Base-by-base conservation (phyloP, 1,140 invertebrate species). In the Oscheius sp. region DNA sequence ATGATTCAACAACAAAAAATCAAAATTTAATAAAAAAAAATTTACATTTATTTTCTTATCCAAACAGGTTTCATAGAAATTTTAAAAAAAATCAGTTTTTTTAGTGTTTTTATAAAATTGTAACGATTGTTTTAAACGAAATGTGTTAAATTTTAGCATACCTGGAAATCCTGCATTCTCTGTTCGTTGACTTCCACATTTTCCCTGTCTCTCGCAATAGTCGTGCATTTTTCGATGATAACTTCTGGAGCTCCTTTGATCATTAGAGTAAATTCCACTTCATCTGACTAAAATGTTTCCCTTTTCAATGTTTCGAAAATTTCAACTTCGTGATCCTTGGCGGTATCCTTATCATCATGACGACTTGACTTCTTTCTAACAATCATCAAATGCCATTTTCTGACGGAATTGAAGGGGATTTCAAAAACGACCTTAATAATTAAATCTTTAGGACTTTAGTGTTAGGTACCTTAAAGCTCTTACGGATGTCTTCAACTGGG, bases 211-310 rank as follows among this genome's bases (percentile, higher is more conserved):
- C 59, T 71, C 20, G 77, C 63, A 29, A 79, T 73, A 18, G 52
- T 38, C 23, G 74, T 71, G 73, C 80, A 82, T 35, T 49, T 66
- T 38, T 75, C 42, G 13, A 80, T 78, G 28, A 82, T 32, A 49
- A 82, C 77, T 72, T 82, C 80, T 18, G 80, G 75, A 29, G 80
- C 80, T 23, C 80, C 80, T 62, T 82, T 82, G 36, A 82, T 78
- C 36, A 82, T 68, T 28, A 82, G 29, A 36, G 52, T 68, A 55
- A 81, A 82, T 62, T 69, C 76, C 28, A 71, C 63, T 49, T 77
- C 45, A 15, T 65, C 72, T 55, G 7, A 7, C 49, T 55, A 26
- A 23, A 55, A 55, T 7, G 49, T 7, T 4, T 55, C 15, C 7
- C 23, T 23, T 55, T 4, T 55, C 23, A 7, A 13, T 55, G 23